Evolutionary conservation across 1,140 invertebrate genomes (phyloP).

Genomic region (Cotesia glomerata): DNA sequence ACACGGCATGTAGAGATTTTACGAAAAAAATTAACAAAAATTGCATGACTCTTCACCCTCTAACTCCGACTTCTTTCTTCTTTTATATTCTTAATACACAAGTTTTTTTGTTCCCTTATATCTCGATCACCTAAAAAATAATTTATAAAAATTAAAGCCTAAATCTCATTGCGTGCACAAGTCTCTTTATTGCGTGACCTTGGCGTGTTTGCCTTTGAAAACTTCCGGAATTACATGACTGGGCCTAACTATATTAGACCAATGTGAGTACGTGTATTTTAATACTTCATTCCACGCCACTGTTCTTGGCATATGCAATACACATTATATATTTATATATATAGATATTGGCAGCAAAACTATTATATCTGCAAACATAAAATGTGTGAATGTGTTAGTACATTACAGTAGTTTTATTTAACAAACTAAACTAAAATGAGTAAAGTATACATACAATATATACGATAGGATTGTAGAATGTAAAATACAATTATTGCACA

Average conservation of each 20-base stretch:
- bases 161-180: slow-evolving; percentile 12
- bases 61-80: background rate
- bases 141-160: background rate
- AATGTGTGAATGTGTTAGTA: background rate
- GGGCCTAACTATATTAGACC: background rate
- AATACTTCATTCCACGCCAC: slow-evolving; percentile 7
- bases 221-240: slow-evolving; percentile 14
- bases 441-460: too few species aligned
- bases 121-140: background rate
- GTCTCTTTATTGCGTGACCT: background rate
- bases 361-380: background rate
- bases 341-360: too few species aligned
- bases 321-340: too few species aligned
- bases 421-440: too few species aligned
- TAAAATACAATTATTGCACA: background rate
- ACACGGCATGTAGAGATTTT: slow-evolving; percentile 18
- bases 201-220: slow-evolving; percentile 9
- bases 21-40: slow-evolving; percentile 17
- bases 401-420: too few species aligned
- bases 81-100: background rate
- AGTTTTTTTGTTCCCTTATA: background rate
- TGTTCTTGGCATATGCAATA: background rate
- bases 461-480: too few species aligned
- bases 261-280: background rate
- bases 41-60: slow-evolving; percentile 22